Conservation (phyloP, 2,113 vertebrate genomes). For the Hirundichthys speculiger region DNA sequence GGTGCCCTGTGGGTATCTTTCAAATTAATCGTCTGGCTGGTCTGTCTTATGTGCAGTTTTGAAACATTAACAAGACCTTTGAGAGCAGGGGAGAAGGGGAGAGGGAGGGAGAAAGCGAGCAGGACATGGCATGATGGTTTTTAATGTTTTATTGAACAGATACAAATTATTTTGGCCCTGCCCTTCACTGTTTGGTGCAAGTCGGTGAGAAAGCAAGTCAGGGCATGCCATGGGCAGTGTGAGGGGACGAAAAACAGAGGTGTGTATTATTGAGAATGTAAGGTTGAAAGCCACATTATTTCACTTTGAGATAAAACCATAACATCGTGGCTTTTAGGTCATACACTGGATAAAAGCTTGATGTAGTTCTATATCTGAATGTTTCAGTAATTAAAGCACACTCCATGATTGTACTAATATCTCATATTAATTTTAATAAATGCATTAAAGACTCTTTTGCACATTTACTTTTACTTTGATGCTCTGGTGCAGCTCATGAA, state of each 20-base stretch:
- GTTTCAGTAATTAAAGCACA: too few relatives aligned
- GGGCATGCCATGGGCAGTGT: conserved; percentile 76
- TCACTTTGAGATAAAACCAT: too few relatives aligned
- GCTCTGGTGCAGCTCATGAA: too few relatives aligned
- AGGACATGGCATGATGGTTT: conserved; percentile 78
- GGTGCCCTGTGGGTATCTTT: conserved; percentile 85
- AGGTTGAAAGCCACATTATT: conserved; percentile 59
- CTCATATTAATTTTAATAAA: too few relatives aligned
- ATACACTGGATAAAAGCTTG: not conserved
- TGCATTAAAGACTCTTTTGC: too few relatives aligned
- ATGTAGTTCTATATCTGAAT: not conserved
- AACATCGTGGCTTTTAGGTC: too few relatives aligned
- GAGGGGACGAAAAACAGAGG: conserved; percentile 64
- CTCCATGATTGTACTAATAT: too few relatives aligned
- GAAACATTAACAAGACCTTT: conserved; percentile 88
- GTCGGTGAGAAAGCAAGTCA: conserved; percentile 68
- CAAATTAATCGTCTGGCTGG: conserved; percentile 85
- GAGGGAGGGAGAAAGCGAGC: conserved; percentile 55
- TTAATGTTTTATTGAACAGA: conserved; percentile 86
- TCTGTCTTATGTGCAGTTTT: conserved; percentile 84
- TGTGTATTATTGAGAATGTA: conserved; percentile 58
- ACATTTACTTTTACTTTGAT: too few relatives aligned
- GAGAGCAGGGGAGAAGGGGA: conserved; percentile 69
- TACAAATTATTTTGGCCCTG: conserved; percentile 86
- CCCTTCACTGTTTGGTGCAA: conserved; percentile 75